Conservation (phyloP, 2,888 invertebrate genomes). For the Mythimna impura region DNA sequence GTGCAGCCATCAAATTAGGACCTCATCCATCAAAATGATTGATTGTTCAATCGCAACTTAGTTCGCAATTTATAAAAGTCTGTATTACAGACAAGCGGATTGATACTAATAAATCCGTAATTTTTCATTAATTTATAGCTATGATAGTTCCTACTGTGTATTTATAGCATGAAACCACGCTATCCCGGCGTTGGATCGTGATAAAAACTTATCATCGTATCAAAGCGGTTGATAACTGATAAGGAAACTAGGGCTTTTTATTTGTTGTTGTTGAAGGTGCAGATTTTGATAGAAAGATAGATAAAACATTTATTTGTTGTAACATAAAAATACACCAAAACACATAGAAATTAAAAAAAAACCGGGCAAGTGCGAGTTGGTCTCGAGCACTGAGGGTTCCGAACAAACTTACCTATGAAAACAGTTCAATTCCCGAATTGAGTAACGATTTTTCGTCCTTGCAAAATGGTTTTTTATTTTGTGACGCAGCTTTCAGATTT, state of each 20-base stretch:
- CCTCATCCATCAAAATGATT: conserved; percentile 47
- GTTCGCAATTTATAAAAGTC: conserved; percentile 20
- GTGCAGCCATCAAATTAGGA: conserved; percentile 16
- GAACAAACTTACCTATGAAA: too few relatives aligned
- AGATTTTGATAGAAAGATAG: not conserved
- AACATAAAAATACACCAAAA: too few relatives aligned
- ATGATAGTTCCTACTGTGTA: conserved; percentile 35
- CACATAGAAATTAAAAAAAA: too few relatives aligned
- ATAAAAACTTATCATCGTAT: conserved; percentile 52
- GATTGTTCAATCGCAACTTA: conserved; percentile 28
- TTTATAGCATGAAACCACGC: conserved; percentile 50
- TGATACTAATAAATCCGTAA: conserved; percentile 38
- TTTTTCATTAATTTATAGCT: conserved; percentile 33
- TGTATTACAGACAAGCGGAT: not conserved
- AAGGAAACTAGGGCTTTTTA: conserved; percentile 56
- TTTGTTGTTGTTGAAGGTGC: conserved; percentile 12
- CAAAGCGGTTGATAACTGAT: conserved; percentile 59
- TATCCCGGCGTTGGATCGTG: conserved; percentile 27
- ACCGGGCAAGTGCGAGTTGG: too few relatives aligned
- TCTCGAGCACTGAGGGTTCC: too few relatives aligned
- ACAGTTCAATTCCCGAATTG: too few relatives aligned
- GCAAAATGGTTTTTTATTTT: too few relatives aligned
- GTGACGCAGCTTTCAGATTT: too few relatives aligned
- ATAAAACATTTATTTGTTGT: not conserved
- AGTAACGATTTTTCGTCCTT: too few relatives aligned